phyloP scores from a whole-genome alignment of 2,797 vertebrate genomes.

The Gymnoscopelus braueri region DNA sequence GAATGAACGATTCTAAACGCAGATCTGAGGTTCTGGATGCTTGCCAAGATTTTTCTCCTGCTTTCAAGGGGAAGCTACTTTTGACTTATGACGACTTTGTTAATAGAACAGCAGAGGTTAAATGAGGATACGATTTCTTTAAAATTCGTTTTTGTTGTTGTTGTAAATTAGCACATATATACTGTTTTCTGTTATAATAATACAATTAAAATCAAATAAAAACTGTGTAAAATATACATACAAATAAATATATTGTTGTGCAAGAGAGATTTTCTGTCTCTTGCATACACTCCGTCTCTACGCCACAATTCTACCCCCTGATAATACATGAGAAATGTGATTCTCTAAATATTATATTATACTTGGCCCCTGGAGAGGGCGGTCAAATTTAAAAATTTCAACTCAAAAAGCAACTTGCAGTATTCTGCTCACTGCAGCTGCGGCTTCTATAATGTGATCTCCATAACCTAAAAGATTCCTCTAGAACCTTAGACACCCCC shows the following conservation, averaged over 20 bases:
- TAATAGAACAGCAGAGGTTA: not conserved
- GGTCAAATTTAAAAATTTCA: conserved; percentile 37
- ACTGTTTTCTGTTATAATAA: too few relatives aligned
- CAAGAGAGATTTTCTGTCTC: not conserved
- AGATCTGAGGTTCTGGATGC: conserved; percentile 49
- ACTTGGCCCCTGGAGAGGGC: conserved; percentile 30
- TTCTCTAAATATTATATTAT: conserved; percentile 51
- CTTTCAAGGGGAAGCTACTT: conserved; percentile 18
- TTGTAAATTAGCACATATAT: not conserved
- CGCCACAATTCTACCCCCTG: conserved; percentile 19
- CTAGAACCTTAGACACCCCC: conserved; percentile 51
- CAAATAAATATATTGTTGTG: not conserved
- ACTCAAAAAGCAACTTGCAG: conserved; percentile 49
- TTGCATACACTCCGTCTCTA: conserved; percentile 13
- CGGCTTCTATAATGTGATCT: conserved; percentile 56
- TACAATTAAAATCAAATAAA: too few relatives aligned
- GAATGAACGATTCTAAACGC: conserved; percentile 53
- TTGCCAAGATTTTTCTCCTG: conserved; percentile 37
- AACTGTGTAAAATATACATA: not conserved
- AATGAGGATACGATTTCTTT: not conserved
- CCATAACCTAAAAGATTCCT: conserved; percentile 55
- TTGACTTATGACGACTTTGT: not conserved
- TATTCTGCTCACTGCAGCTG: conserved; percentile 36
- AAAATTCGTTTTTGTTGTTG: not conserved
- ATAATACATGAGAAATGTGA: conserved; percentile 52